These are phyloP conservation scores for Acanthurus leucopareius DNA, from an alignment of 2,797 vertebrate species.

Conservation along the genomic window DNA sequence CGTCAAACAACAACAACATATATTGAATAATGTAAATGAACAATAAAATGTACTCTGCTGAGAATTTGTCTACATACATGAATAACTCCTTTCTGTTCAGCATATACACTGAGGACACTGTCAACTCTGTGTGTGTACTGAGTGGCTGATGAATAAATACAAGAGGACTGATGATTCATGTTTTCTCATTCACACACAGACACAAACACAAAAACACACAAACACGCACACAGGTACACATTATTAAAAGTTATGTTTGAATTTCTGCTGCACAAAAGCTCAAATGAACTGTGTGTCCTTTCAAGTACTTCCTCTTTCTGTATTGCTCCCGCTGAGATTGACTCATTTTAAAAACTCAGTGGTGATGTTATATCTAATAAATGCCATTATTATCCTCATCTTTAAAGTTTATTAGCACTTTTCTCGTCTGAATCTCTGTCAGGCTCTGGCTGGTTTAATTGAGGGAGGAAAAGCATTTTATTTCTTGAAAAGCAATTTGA, in stretches of 20 bases:
- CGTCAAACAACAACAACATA: neutral
- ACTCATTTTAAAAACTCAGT: constrained; percentile 21
- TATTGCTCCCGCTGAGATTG: constrained; percentile 21
- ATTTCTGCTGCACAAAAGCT: constrained; percentile 8
- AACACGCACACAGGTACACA: neutral
- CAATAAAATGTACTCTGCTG: neutral
- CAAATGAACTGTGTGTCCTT: constrained; percentile 20
- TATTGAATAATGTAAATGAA: neutral
- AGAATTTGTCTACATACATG: neutral
- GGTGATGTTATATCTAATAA: constrained; percentile 28
- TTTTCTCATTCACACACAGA: no score
- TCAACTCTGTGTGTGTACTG: neutral
- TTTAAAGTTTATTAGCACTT: constrained; percentile 15
- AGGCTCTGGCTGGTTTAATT: constrained; percentile 8
- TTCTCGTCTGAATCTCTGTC: constrained; percentile 21
- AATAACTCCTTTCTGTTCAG: neutral
- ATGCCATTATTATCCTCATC: constrained; percentile 34
- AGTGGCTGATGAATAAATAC: constrained; percentile 4
- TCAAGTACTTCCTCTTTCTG: neutral
- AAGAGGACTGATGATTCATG: constrained; percentile 23
- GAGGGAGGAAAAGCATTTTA: neutral
- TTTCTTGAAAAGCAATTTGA: constrained; percentile 22
- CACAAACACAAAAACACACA: no score
- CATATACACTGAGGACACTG: neutral
- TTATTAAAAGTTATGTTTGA: neutral